Conservation (phyloP, 2,888 invertebrate genomes). For the Oscheius sp. region DNA sequence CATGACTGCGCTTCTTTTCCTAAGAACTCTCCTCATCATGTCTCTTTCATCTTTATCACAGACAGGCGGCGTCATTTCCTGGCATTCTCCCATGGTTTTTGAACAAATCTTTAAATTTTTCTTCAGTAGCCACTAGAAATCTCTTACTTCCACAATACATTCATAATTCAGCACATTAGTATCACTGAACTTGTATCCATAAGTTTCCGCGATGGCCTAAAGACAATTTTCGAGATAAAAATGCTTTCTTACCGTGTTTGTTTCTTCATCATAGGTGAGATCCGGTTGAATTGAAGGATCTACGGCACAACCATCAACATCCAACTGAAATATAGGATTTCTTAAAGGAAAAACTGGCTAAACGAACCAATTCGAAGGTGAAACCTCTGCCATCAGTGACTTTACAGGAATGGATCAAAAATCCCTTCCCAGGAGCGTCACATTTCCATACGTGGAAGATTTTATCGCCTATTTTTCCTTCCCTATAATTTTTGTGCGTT, state of each 20-base stretch:
- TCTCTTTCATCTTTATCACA: conserved; percentile 50
- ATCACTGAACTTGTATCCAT: conserved; percentile 71
- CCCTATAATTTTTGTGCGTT: conserved; percentile 38
- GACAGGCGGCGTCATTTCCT: conserved; percentile 64
- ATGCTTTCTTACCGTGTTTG: conserved; percentile 39
- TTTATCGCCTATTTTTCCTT: conserved; percentile 66
- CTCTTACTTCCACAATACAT: conserved; percentile 67
- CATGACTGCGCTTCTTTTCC: conserved; percentile 20
- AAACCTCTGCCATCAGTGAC: conserved; percentile 69
- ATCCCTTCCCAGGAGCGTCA: conserved; percentile 62
- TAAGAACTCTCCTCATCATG: conserved; percentile 20
- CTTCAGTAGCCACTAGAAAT: not conserved
- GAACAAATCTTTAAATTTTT: conserved; percentile 40
- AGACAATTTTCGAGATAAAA: not conserved
- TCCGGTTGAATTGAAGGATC: conserved; percentile 71
- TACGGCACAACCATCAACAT: conserved; percentile 70
- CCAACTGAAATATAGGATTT: conserved; percentile 47
- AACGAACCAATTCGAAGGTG: conserved; percentile 63
- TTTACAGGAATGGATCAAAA: conserved; percentile 68
- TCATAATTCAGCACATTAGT: conserved; percentile 69
- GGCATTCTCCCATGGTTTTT: conserved; percentile 58
- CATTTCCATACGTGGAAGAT: conserved; percentile 71
- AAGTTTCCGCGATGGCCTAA: conserved; percentile 67
- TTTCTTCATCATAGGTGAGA: conserved; percentile 57
- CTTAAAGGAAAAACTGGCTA: not conserved